Evolutionary conservation across 2,888 invertebrate species (phyloP), one percentile per base, ranked within the genome.

Genomic region (Catocala nupta): DNA sequence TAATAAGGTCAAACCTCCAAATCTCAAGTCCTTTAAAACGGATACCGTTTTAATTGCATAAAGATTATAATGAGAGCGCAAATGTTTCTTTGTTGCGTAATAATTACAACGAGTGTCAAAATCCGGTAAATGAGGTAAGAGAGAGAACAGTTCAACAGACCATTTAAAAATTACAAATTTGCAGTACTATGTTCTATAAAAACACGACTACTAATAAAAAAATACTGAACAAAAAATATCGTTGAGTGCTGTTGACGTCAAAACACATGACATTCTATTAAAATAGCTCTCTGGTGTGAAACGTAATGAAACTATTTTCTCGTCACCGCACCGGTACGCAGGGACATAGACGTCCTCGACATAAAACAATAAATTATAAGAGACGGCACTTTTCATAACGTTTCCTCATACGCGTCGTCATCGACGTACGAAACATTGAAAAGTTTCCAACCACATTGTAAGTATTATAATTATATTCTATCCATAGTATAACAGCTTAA

Each of bases 401-500:
- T 59, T 70, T 70, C 70, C 64, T 63, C 53, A 49, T 56, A 59
- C 49, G 52, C 63, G 50, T 64, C 51, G 44, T 65, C 56, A 65
- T 75, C 59, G 61, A 52, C 55, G 75, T 73, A 71, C 54, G 65
- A 73, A 69, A 81, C 77, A 76, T 73, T 73, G 68, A 80, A 79
- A 77, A 65, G 68, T 64, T 73, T 71, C 70, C 71, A 77, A 73
- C 56, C 45, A 67, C 55, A 67, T 43, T 58, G 50, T 45, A 55
- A 57, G 49, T 55, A 59, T 62, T 67, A 48, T 63, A 65, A 58
- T 51, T 53, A 64, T 53, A 25, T 3, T 25, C 1, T 25, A 25
- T 25, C 1, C 25, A 25, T 25, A 25, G 25, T 25, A 25, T 25
- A 25, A 25, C 4, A 25, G 25, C 25, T 25, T 25, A 25, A 25